Conservation (phyloP, 2,797 vertebrate species). For the Gymnopithys bicolor region DNA sequence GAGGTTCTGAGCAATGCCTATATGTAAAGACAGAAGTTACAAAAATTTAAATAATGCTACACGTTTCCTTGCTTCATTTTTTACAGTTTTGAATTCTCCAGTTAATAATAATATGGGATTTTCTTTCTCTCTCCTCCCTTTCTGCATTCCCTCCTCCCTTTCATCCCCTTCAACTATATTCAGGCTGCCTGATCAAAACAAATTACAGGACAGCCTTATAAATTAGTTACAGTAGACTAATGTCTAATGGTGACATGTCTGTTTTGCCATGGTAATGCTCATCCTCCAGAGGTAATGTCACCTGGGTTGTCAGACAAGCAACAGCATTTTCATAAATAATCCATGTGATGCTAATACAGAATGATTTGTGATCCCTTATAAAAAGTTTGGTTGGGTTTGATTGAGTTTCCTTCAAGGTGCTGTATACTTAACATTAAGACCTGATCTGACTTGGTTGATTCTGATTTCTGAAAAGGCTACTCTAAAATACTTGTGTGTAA, state of each 20-base stretch:
- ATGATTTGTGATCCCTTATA: slow-evolving; percentile 69
- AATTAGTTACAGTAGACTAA: slow-evolving; percentile 76
- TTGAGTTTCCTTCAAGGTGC: slow-evolving; percentile 54
- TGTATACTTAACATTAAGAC: slow-evolving; percentile 17
- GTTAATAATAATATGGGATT: slow-evolving; percentile 40
- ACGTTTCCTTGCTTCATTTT: not conserved
- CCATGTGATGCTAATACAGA: slow-evolving; percentile 73
- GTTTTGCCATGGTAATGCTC: slow-evolving; percentile 75
- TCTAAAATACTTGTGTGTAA: not conserved
- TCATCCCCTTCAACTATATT: slow-evolving; percentile 63
- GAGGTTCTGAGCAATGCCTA: not conserved
- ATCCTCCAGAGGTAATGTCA: slow-evolving; percentile 76
- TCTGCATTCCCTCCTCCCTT: slow-evolving; percentile 24
- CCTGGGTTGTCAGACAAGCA: slow-evolving; percentile 74
- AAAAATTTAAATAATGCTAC: not conserved
- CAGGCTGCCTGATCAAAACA: slow-evolving; percentile 74
- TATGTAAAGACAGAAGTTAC: not conserved
- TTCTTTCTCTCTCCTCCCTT: slow-evolving; percentile 6
- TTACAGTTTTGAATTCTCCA: slow-evolving; percentile 19
- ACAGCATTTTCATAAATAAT: slow-evolving; percentile 77
- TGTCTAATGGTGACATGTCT: slow-evolving; percentile 73
- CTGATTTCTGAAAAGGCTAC: slow-evolving; percentile 11
- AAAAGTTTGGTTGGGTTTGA: slow-evolving; percentile 65
- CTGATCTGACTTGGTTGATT: not conserved
- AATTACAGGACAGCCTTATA: slow-evolving; percentile 75